Evolutionary conservation across 1,140 invertebrate species (phyloP), one percentile per base, ranked within the genome.

Genomic region (Prorops nasuta): DNA sequence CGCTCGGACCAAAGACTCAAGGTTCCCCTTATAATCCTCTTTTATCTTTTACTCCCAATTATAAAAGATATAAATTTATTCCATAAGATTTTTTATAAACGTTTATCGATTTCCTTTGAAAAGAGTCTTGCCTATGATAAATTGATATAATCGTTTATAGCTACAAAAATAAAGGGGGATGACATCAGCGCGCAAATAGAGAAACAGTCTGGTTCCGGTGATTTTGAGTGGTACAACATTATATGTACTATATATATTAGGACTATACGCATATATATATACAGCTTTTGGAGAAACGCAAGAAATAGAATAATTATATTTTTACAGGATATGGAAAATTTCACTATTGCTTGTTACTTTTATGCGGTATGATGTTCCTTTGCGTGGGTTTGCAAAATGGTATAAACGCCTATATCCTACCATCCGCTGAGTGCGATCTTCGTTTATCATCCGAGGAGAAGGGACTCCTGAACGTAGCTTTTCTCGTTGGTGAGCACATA

Each of bases 341-440:
- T 54, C 68, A 71, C 22, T 67, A 68, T 12, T 53, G 54, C 3
- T 59, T 68, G 1, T n/a, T 69, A 6, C n/a, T 71, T 3, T 43
- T 69, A 0, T 71, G 68, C 19, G 68, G 68, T 9, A 43, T 62
- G 20, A 68, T 71, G 46, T 81, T 83, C 56, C 61, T 83, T 40
- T 76, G 79, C 3, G 78, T 74, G 6, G 84, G 83, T 15, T 79
- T 82, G 12, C 78, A 85, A 67, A 84, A 84, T 66, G 81, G 79
- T 16, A 67, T 84, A 1, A 81, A 80, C 55, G 83, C 82, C 0
- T 86, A 84, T 49, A 77, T 80, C 24, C 46, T 83, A 24, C 77
- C 83, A 7, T 79, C 79, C 16, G 77, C 78, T 1, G 67, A 77
- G 37, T 84, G 82, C 39, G 81, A 84, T 46, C 68, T 84, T 3